Base-by-base conservation (phyloP, 1,140 invertebrate species). In the Pseudachorutes palmiensis region DNA sequence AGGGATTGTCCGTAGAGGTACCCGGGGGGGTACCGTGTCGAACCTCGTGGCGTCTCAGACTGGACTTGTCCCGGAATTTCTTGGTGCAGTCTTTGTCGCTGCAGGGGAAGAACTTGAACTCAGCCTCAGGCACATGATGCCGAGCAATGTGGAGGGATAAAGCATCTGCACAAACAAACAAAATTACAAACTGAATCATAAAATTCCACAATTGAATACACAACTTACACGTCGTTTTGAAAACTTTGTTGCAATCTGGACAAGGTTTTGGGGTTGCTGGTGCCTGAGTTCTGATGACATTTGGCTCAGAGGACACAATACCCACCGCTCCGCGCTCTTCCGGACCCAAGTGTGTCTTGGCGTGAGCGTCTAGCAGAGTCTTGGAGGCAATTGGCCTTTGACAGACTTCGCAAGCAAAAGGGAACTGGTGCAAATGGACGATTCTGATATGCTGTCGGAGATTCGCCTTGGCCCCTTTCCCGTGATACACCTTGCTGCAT, bases 351-450 rank as follows among this genome's bases (percentile, higher is more conserved):
- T 31, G 28, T 22, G 28, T 33, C 16, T 31, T 33, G 5, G 5
- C 29, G 29, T 61, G 28, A 30, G 5, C 3, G 3, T 61, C 59
- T 29, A 61, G 16, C 28, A 61, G 3, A 16, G 5, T 5, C 16
- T 24, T 26, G 9, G 31, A 29, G 3, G 51, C 51, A 55, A 55
- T 55, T 26, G 51, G 51, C 24, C 24, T 55, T 12, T 16, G 12
- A 24, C 51, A 55, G 24, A 55, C 24, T 16, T 14, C 24, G 24
- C 51, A 55, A 5, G 12, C 24, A 24, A 16, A 55, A 55, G 51
- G 51, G 24, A 55, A 55, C 51, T 55, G 51, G 9, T 55, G 9
- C 24, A 55, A 55, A 55, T 55, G 51, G 24, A 55, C 51, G 24
- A 61, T 61, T 61, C 30, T 31, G 16, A 16, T 61, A 19, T 61